Percentiles rank a stretch among this genome's conserved stretches.
Conservation (phyloP, 2,113 vertebrate genomes). For the Campylomormyrus tamandua region DNA sequence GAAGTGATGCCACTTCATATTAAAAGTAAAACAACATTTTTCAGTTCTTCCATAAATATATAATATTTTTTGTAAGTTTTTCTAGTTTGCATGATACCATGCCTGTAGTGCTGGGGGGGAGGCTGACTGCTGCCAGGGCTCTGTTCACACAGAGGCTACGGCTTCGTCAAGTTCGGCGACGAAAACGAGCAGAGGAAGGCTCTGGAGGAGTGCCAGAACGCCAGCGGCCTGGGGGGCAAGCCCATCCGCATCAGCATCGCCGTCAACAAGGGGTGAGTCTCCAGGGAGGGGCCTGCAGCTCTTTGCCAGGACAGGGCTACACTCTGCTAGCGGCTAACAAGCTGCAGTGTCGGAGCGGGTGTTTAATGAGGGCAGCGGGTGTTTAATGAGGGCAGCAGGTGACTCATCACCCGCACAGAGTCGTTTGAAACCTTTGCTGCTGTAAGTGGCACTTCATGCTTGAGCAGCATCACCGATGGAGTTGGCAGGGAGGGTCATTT, state of each 20-base stretch:
- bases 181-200: constrained; percentile 87
- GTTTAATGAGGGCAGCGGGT: not conserved
- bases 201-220: constrained; percentile 83
- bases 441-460: not conserved
- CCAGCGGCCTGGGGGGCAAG: constrained; percentile 75
- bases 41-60: constrained; percentile 70
- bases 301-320: not conserved
- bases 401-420: not conserved
- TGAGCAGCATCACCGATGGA: not conserved
- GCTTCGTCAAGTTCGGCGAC: constrained; percentile 82
- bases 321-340: not conserved
- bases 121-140: constrained; percentile 49
- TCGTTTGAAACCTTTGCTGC: not conserved
- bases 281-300: not conserved
- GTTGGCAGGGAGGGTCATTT: not conserved
- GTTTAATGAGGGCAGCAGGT: not conserved
- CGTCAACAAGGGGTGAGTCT: constrained; percentile 73
- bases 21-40: constrained; percentile 76
- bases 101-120: constrained; percentile 18
- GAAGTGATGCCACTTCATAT: constrained; percentile 77
- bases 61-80: constrained; percentile 54
- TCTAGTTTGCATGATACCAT: constrained; percentile 48
- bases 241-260: constrained; percentile 79
- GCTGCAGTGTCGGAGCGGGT: not conserved
- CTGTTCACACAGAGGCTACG: constrained; percentile 72